Evolutionary conservation across 2,888 invertebrate genomes (phyloP).

Genomic region (Drosophila diplacantha): DNA sequence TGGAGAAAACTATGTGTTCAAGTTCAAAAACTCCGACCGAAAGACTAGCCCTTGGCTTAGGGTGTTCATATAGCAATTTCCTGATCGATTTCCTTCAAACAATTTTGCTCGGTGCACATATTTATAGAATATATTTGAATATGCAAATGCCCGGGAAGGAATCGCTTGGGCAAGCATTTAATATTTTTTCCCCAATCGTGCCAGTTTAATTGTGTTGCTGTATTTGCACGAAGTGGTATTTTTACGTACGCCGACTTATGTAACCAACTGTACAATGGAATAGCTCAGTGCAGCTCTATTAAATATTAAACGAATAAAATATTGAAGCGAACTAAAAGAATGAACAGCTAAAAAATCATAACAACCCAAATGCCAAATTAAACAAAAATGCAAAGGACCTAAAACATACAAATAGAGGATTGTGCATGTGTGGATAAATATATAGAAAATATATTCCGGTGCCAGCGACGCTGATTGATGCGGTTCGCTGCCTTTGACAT

Average conservation of each 20-base stretch:
- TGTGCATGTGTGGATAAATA: slow-evolving; percentile 37
- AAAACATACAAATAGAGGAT: slow-evolving; percentile 32
- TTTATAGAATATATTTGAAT: slow-evolving; percentile 64
- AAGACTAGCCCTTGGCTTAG: background rate
- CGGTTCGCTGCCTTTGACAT: slow-evolving; percentile 61
- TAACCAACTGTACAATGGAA: slow-evolving; percentile 44
- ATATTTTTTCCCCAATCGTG: slow-evolving; percentile 19
- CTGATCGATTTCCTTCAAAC: background rate
- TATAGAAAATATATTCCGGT: slow-evolving; percentile 35
- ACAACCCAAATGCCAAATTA: slow-evolving; percentile 45
- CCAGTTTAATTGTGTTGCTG: slow-evolving; percentile 39
- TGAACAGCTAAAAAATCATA: slow-evolving; percentile 42
- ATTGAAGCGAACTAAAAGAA: slow-evolving; percentile 63
- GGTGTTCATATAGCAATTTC: background rate
- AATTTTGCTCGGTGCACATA: slow-evolving; percentile 23
- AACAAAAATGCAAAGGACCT: slow-evolving; percentile 34
- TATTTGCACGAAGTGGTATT: slow-evolving; percentile 10
- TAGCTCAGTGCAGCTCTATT: slow-evolving; percentile 38
- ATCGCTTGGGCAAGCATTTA: slow-evolving; percentile 37
- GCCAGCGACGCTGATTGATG: slow-evolving; percentile 58
- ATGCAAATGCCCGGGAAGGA: slow-evolving; percentile 60
- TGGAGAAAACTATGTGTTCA: too few relatives aligned
- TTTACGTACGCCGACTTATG: slow-evolving; percentile 48
- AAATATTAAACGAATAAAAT: slow-evolving; percentile 64
- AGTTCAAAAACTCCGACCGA: background rate